A percentile compares a stretch with the other conserved stretches of the same genome.
phyloP scores from a whole-genome alignment of 2,113 vertebrate species.

The Bufo gargarizans region DNA sequence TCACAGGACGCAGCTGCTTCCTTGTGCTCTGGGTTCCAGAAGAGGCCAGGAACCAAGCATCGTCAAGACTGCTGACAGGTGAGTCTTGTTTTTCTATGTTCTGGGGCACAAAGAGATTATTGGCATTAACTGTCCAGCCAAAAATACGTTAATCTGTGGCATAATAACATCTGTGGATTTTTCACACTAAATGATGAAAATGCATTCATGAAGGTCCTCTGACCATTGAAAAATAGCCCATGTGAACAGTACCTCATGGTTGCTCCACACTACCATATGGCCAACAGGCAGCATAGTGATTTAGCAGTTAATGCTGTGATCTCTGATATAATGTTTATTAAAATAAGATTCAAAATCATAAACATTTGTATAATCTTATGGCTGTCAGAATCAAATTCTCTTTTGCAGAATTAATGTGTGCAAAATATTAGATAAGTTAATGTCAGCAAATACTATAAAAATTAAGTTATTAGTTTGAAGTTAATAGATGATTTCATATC shows the following conservation, averaged over 20 bases:
- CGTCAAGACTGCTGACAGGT: no score
- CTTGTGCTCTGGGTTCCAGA: no score
- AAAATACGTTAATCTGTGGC: no score
- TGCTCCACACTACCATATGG: background rate
- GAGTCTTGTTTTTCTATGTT: no score
- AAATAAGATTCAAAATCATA: slow-evolving; percentile 16
- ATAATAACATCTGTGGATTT: no score
- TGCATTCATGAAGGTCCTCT: background rate
- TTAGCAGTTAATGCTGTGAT: background rate
- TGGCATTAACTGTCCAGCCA: no score
- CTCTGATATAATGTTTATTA: slow-evolving; percentile 3
- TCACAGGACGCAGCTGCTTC: no score
- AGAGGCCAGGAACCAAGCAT: no score
- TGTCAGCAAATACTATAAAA: background rate
- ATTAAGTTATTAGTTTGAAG: slow-evolving; percentile 33
- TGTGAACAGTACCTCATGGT: no score
- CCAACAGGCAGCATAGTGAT: background rate
- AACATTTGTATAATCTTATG: slow-evolving; percentile 10
- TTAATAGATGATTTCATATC: slow-evolving; percentile 13
- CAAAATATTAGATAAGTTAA: slow-evolving; percentile 12
- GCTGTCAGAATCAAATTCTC: background rate
- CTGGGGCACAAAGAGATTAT: no score
- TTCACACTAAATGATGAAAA: no score
- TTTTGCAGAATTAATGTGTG: slow-evolving; percentile 14
- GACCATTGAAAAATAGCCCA: background rate